phyloP scores from a whole-genome alignment of 2,888 invertebrate genomes.

The Oasisia sp. region DNA sequence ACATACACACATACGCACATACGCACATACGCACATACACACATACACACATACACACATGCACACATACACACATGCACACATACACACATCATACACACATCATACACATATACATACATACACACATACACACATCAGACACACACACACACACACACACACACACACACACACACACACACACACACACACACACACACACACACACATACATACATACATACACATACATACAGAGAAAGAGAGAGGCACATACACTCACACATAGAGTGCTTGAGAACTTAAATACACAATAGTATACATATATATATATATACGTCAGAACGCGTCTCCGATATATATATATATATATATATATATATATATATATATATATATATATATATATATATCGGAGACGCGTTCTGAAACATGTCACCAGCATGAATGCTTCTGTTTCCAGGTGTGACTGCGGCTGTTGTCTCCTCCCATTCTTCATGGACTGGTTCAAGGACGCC shows the following conservation, averaged over 20 bases:
- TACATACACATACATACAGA: no score
- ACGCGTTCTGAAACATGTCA: not conserved
- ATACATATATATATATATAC: not conserved
- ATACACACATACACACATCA: not conserved
- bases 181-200: not conserved
- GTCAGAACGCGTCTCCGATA: no score
- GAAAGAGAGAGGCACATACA: no score
- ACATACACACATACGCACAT: conserved; percentile 25
- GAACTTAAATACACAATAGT: not conserved
- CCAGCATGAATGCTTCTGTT: conserved; percentile 8
- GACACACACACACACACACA: not conserved
- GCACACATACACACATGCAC: not conserved
- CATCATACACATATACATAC: not conserved
- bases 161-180: not conserved
- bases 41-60: not conserved
- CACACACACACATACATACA: not conserved
- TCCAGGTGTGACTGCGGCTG: conserved; percentile 31
- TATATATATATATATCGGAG: not conserved
- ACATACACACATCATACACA: no score
- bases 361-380: not conserved
- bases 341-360: not conserved
- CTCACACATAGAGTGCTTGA: not conserved
- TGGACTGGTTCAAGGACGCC: conserved; percentile 31
- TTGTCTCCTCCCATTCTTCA: conserved; percentile 33
- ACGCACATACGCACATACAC: no score